Conservation (phyloP, 2,797 vertebrate species). For the Eidolon dupreanum region DNA sequence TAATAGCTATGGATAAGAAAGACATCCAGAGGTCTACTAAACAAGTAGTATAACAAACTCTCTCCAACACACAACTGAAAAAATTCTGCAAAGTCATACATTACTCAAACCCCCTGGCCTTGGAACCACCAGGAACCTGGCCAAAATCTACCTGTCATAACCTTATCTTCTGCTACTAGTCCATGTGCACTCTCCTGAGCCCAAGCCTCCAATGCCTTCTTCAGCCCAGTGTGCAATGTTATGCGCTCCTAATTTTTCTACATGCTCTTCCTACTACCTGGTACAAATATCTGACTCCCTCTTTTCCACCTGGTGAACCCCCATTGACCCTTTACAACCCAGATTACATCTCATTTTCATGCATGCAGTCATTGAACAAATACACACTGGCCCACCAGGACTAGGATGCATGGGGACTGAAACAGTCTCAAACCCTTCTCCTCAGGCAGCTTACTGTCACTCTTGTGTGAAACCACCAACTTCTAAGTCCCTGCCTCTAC, state of each 20-base stretch:
- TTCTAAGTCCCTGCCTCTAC: background rate
- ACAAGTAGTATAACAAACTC: background rate
- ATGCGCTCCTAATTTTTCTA: background rate
- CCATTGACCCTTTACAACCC: background rate
- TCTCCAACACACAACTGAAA: background rate
- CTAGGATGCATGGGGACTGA: background rate
- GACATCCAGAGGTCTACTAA: background rate
- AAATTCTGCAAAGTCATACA: background rate
- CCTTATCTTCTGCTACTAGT: background rate
- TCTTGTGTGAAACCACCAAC: background rate
- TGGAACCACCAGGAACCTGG: background rate
- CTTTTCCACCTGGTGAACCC: background rate
- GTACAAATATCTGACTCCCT: background rate
- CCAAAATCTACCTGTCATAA: background rate
- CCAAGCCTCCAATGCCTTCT: background rate
- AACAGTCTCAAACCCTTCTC: background rate
- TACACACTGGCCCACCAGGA: background rate
- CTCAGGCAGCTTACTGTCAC: background rate
- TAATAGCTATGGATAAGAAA: background rate
- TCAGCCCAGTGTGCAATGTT: background rate
- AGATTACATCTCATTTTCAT: background rate
- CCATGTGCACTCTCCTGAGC: accelerated
- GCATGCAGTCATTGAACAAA: background rate
- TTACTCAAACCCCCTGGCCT: background rate
- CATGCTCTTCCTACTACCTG: background rate